Base-by-base conservation (phyloP, 2,888 invertebrate genomes). In the Drosophila setosimentum region DNA sequence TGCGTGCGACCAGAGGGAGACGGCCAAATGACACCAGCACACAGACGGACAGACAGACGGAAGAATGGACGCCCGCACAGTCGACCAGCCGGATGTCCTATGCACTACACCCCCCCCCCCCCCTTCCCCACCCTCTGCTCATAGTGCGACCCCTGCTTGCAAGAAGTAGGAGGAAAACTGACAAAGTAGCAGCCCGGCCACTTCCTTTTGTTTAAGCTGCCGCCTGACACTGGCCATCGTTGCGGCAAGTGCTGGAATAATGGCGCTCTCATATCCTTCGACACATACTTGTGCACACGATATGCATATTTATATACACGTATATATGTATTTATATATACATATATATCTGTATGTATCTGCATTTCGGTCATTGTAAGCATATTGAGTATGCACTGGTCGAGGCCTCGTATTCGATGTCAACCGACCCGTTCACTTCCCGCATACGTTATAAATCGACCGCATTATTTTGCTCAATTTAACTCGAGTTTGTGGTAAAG, bases 401-500 rank as follows among this genome's bases (percentile, higher is more conserved):
- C 62, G 62, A 70, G 71, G 37, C 48, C 69, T 37, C 65, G n/a
- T 73, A 40, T 29, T 16, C 57, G 45, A 24, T 45, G 24, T 24
- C 67, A 42, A 59, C 55, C 45, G n/a, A 51, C 53, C 51, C n/a
- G 27, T 10, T 13, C 37, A 29, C 24, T 45, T 45, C 4, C 8
- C 8, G 24, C 45, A 62, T 61, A 71, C 75, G 73, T 83, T 88
- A 88, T 81, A 89, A 90, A 89, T 88, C 90, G 90, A 90, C 90
- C 90, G 87, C 89, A 89, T 86, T 89, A 89, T 89, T 88, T 84
- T 82, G 90, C 90, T 89, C 87, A 88, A 88, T 88, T 88, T 89
- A 87, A 87, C 89, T 71, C 73, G 81, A 79, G 75, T 68, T 74
- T 72, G 77, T 57, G 77, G 71, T 64, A 78, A 86, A 86, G 86